Percentiles rank a stretch among this genome's conserved stretches.
These are phyloP conservation scores for Hipparchia sbordonii DNA, from an alignment of 2,888 invertebrate genomes.

Conservation along the genomic window DNA sequence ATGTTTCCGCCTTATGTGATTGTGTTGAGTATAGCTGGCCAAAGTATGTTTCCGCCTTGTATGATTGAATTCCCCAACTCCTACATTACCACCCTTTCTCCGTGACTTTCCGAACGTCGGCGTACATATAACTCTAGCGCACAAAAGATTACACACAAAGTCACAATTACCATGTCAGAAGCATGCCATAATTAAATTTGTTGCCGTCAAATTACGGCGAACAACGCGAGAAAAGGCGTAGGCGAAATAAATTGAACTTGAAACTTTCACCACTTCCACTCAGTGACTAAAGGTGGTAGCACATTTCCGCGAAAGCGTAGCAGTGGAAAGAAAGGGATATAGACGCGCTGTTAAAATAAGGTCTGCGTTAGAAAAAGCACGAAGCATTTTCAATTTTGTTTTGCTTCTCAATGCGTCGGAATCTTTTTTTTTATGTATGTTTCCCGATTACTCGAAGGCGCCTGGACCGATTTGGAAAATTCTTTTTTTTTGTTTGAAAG, in stretches of 20 bases:
- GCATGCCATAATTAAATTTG: conserved; percentile 62
- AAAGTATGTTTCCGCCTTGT: not conserved
- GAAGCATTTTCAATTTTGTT: too few species aligned
- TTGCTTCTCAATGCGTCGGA: too few species aligned
- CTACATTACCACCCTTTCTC: not conserved
- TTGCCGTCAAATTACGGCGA: conserved; percentile 52
- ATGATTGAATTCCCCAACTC: conserved; percentile 12
- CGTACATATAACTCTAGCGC: not conserved
- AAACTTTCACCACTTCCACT: conserved; percentile 44
- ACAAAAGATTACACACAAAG: conserved; percentile 40
- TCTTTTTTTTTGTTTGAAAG: too few species aligned
- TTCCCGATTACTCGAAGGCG: too few species aligned
- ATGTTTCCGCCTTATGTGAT: not conserved
- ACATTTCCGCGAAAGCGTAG: too few species aligned
- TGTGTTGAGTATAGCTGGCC: not conserved
- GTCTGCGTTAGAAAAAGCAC: too few species aligned
- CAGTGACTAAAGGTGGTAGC: conserved; percentile 32
- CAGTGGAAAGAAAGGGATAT: too few species aligned
- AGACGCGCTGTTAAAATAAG: too few species aligned
- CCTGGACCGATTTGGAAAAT: too few species aligned
- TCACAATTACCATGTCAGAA: conserved; percentile 49
- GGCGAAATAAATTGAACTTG: conserved; percentile 51
- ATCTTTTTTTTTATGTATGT: too few species aligned
- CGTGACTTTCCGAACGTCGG: not conserved
- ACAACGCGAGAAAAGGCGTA: conserved; percentile 45